Conservation (phyloP, 2,797 vertebrate species). For the Megaceryle alcyon region DNA sequence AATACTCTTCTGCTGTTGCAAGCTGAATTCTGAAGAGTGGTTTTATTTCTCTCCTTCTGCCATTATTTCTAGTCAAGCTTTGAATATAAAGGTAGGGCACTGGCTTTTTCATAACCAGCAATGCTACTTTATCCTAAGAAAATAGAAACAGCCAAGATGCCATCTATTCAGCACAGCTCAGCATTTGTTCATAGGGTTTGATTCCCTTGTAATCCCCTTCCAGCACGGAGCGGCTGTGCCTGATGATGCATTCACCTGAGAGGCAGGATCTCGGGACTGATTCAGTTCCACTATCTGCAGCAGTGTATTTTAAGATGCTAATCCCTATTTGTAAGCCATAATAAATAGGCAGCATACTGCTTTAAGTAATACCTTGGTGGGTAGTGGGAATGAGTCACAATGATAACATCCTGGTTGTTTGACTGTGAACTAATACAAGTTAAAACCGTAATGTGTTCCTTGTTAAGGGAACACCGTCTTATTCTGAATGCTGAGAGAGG, state of each 20-base stretch:
- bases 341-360: slow-evolving; percentile 11
- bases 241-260: not conserved
- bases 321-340: not conserved
- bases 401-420: slow-evolving; percentile 33
- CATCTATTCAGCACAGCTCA: not conserved
- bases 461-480: not conserved
- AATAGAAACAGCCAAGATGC: not conserved
- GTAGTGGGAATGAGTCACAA: slow-evolving; percentile 40
- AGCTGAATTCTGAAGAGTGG: not conserved
- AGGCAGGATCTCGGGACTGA: not conserved
- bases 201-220: not conserved
- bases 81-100: not conserved
- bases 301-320: not conserved
- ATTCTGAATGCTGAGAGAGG: not conserved
- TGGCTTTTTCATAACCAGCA: not conserved
- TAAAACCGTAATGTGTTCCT: not conserved
- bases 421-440: not conserved
- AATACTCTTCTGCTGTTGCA: not conserved
- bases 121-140: not conserved
- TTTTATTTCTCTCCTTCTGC: not conserved
- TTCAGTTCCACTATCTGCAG: not conserved
- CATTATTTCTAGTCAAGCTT: not conserved
- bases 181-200: rapidly evolving
- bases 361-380: slow-evolving; percentile 28
- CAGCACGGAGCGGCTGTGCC: not conserved